Evolutionary conservation across 2,797 vertebrate genomes (phyloP).

Genomic region (Melanotaenia pygmaea): DNA sequence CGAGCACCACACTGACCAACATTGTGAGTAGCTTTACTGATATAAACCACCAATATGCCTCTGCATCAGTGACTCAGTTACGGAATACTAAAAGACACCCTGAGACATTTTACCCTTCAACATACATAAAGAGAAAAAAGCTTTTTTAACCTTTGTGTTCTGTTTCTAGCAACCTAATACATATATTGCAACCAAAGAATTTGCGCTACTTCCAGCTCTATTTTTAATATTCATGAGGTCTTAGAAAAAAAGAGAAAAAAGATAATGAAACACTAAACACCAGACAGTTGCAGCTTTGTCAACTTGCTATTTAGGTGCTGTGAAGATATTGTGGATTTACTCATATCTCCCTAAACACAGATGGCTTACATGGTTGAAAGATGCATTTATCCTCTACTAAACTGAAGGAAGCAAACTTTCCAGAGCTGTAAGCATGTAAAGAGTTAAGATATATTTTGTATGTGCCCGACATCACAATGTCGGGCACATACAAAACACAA

Average conservation of each 20-base stretch:
- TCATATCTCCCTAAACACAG: neutral
- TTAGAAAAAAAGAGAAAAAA: neutral
- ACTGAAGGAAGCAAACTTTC: neutral
- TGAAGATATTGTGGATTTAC: neutral
- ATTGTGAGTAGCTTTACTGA: slow-evolving; percentile 36
- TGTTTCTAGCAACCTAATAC: neutral
- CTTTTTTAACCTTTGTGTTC: neutral
- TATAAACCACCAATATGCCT: slow-evolving; percentile 26
- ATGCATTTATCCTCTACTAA: neutral
- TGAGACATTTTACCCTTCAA: slow-evolving; percentile 3
- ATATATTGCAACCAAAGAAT: neutral
- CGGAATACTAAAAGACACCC: slow-evolving; percentile 25
- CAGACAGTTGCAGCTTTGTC: neutral
- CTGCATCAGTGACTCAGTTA: slow-evolving; percentile 47
- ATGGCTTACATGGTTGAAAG: neutral
- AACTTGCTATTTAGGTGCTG: neutral
- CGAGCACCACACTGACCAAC: slow-evolving; percentile 52
- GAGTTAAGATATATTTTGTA: neutral
- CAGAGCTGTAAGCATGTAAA: neutral
- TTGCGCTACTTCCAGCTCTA: neutral
- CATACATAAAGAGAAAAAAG: neutral
- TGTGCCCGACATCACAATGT: neutral
- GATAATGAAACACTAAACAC: neutral
- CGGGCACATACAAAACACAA: neutral
- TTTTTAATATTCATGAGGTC: neutral